phyloP scores from a whole-genome alignment of 2,113 vertebrate genomes.

The Psilopogon haemacephalus region DNA sequence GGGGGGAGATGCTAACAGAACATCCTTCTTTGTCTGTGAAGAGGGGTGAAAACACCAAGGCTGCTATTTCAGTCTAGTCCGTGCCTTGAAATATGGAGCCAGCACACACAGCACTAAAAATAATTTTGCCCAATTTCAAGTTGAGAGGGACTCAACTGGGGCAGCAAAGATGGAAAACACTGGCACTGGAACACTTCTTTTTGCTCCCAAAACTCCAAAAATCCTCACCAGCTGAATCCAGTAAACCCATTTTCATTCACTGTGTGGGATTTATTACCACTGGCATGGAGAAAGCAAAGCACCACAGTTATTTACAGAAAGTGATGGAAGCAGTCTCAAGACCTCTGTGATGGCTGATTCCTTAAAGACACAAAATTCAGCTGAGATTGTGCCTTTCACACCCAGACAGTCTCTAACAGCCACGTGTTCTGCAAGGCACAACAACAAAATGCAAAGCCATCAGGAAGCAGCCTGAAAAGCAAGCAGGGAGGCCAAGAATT shows the following conservation, averaged over 20 bases:
- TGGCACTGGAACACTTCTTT: background rate
- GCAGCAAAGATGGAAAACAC: background rate
- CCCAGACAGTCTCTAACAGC: background rate
- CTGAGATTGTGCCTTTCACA: background rate
- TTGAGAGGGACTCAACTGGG: background rate
- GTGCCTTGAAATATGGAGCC: background rate
- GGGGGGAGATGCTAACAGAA: background rate
- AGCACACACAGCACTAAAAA: background rate
- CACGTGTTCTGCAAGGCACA: background rate
- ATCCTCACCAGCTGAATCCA: background rate
- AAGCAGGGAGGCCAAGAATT: background rate
- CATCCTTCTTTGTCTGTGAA: background rate
- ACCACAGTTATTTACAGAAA: background rate
- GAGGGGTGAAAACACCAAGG: background rate
- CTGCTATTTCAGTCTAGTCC: constrained; percentile 1
- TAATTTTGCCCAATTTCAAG: background rate
- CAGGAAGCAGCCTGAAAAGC: background rate
- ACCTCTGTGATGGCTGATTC: background rate
- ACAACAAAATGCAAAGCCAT: background rate
- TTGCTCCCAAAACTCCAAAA: background rate
- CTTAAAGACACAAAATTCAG: background rate
- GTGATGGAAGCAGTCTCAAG: background rate
- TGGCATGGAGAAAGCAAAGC: background rate
- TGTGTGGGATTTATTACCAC: background rate
- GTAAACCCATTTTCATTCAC: background rate